phyloP scores from a whole-genome alignment of 2,113 vertebrate genomes.

The Sciurus niger region DNA sequence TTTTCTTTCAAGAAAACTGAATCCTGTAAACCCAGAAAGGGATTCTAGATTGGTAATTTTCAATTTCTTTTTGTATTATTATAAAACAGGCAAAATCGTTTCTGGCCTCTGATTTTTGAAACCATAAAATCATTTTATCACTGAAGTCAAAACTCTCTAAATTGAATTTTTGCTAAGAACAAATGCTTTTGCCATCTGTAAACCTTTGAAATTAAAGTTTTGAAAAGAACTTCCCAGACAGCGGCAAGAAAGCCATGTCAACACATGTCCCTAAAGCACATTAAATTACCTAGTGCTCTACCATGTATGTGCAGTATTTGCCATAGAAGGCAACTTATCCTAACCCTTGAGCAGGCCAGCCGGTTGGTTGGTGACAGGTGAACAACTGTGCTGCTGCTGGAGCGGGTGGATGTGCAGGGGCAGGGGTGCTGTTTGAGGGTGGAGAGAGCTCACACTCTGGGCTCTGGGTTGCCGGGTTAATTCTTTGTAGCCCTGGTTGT shows the following conservation, averaged over 20 bases:
- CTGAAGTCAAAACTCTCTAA: constrained; percentile 56
- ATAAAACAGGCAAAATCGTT: constrained; percentile 78
- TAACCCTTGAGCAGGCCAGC: background rate
- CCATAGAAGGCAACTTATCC: background rate
- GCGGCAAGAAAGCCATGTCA: constrained; percentile 35
- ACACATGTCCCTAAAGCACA: constrained; percentile 1
- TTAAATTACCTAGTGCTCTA: constrained; percentile 17
- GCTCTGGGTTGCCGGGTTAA: constrained; percentile 75
- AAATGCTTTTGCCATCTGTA: constrained; percentile 70
- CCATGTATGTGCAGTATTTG: background rate
- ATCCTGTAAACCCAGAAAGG: constrained; percentile 42
- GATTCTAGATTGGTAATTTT: constrained; percentile 47
- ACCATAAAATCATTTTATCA: constrained; percentile 71
- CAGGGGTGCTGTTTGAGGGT: background rate
- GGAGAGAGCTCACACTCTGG: constrained; percentile 57
- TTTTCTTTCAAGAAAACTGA: constrained; percentile 69
- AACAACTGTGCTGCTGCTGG: background rate
- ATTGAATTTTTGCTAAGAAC: constrained; percentile 68
- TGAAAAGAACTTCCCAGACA: constrained; percentile 43
- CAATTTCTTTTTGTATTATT: constrained; percentile 36
- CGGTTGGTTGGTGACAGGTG: constrained; percentile 82
- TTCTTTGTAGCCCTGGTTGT: constrained; percentile 83
- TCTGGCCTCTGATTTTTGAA: constrained; percentile 67
- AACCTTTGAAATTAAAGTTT: constrained; percentile 74
- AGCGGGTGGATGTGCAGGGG: background rate